Evolutionary conservation across 2,888 invertebrate species (phyloP).

Genomic region (Dryadula phaetusa): DNA sequence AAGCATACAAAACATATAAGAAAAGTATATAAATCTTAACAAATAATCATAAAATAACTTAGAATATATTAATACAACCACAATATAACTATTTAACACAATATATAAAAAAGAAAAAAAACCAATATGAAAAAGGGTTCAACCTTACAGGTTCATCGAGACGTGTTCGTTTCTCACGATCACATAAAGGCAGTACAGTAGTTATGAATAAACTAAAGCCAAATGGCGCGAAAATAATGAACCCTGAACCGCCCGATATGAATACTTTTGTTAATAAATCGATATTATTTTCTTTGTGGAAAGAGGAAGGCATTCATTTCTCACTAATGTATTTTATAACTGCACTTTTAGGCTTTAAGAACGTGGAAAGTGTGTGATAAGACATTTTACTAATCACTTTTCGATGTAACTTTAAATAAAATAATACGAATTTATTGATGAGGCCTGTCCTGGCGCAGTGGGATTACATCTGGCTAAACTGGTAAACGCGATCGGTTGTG

Average conservation of each 20-base stretch:
- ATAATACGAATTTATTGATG: too few species aligned
- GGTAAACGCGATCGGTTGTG: too few species aligned
- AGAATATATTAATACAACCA: not conserved
- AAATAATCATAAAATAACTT: not conserved
- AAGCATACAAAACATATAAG: too few species aligned
- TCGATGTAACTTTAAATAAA: too few species aligned
- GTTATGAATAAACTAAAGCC: constrained; percentile 35
- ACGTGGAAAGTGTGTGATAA: too few species aligned
- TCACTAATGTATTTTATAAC: not conserved
- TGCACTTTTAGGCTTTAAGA: too few species aligned
- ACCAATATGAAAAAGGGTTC: constrained; percentile 8
- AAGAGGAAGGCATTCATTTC: not conserved
- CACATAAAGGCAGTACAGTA: constrained; percentile 21
- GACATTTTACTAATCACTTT: too few species aligned
- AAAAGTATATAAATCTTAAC: not conserved
- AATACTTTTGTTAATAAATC: constrained; percentile 20
- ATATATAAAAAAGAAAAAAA: not conserved
- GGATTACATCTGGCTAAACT: too few species aligned
- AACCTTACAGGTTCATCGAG: constrained; percentile 20
- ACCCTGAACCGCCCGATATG: constrained; percentile 18
- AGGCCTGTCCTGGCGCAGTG: too few species aligned
- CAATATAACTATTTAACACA: not conserved
- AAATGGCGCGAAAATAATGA: constrained; percentile 41
- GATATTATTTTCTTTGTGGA: constrained; percentile 6
- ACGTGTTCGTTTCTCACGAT: constrained; percentile 35